Evolutionary conservation across 2,113 vertebrate species (phyloP).

Genomic region (Canis aureus): DNA sequence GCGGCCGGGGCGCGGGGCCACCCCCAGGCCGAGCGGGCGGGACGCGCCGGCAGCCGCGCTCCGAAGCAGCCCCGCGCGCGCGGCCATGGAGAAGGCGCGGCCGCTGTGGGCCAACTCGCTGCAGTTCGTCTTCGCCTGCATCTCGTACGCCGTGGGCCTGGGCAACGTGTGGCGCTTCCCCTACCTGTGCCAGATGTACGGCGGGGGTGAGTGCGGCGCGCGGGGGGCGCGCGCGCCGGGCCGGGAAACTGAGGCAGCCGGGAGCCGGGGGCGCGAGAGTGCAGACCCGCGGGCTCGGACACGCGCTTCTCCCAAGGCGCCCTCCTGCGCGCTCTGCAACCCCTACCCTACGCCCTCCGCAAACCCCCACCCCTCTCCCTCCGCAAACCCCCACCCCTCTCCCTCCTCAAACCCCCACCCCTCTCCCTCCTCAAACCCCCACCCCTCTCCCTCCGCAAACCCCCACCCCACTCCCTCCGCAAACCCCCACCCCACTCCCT

Average conservation of each 20-base stretch:
- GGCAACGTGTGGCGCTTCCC: constrained; percentile 98
- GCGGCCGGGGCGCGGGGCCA: neutral
- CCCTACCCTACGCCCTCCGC: neutral
- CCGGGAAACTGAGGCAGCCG: neutral
- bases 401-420: too few species aligned
- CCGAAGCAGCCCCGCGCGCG: neutral
- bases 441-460: neutral
- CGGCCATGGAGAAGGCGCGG: constrained; percentile 88
- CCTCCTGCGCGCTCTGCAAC: too few species aligned
- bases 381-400: too few species aligned
- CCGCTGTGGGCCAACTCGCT: constrained; percentile 92
- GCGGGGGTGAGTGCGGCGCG: constrained; percentile 93
- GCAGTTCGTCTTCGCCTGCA: constrained; percentile 95
- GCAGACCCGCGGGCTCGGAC: neutral
- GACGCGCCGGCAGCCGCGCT: neutral
- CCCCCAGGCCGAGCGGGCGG: neutral
- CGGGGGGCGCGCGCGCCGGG: neutral
- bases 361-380: too few species aligned
- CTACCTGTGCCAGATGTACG: constrained; percentile 97
- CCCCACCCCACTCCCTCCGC: too few species aligned
- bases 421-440: too few species aligned
- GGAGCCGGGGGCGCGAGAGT: neutral
- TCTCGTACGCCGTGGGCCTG: constrained; percentile 96
- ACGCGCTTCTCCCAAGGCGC: neutral
- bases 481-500: too few species aligned